Base-by-base conservation (phyloP, 2,888 invertebrate genomes). In the Pyralis farinalis region DNA sequence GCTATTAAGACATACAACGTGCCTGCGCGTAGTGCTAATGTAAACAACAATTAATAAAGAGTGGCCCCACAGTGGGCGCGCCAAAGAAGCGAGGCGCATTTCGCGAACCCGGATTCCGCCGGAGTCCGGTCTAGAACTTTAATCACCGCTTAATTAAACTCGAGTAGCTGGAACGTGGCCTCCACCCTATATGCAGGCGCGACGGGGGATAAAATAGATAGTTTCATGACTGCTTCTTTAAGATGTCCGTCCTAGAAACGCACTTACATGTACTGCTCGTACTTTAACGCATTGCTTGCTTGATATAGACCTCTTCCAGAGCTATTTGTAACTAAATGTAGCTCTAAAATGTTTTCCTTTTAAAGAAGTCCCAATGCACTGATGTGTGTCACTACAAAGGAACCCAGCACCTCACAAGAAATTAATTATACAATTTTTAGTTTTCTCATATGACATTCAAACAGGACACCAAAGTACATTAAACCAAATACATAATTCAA, bases 81-180 rank as follows among this genome's bases (percentile, higher is more conserved):
- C 63, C 60, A 69, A 59, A 37, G 39, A 37, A 53, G 46, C 47
- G 43, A 44, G 40, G 48, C 46, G 25, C n/a, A 40, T 39, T 35
- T 34, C 48, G 49, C 55, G 58, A 55, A 54, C 58, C 56, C 47
- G 55, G 58, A 65, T 65, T 62, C 50, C 47, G 42, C 45, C 48
- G 28, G 12, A 16, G 16, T 32, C 32, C 16, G 32, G 16, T 32
- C 25, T 25, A 25, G 25, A 32, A 32, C 32, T 32, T 32, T 32
- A 32, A 32, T 32, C 32, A 32, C 32, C 32, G 16, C 32, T 32
- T 32, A 32, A 32, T 32, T 32, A 32, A 32, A 32, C 32, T 16
- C 47, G 50, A 70, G 67, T 60, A 56, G 59, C 57, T 56, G 25
- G 51, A 58, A 77, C 76, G 78, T 80, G 75, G 73, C 74, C 66